phyloP scores from a whole-genome alignment of 2,113 vertebrate species.

The Ahaetulla prasina region DNA sequence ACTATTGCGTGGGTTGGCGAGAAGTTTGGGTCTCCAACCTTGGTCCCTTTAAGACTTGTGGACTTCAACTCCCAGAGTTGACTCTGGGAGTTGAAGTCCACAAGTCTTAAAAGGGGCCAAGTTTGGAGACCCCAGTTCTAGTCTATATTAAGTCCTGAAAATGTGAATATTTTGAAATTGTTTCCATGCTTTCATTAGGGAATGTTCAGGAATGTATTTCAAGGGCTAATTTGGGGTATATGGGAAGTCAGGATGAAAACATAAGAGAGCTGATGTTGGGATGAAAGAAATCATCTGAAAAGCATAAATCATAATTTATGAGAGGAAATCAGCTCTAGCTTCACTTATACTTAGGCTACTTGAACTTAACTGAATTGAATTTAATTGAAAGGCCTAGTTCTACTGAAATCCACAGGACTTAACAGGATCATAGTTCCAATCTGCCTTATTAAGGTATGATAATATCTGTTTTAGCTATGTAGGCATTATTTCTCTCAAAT shows the following conservation, averaged over 20 bases:
- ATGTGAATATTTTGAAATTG: background rate
- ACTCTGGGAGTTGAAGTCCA: too few relatives aligned
- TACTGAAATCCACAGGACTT: background rate
- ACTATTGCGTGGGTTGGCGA: too few relatives aligned
- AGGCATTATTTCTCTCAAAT: background rate
- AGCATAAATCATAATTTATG: background rate
- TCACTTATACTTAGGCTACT: background rate
- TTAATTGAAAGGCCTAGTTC: background rate
- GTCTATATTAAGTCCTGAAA: too few relatives aligned
- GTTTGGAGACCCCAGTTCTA: too few relatives aligned
- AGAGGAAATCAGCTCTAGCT: background rate
- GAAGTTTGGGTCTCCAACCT: too few relatives aligned
- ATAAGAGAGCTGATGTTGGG: background rate
- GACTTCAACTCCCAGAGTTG: too few relatives aligned
- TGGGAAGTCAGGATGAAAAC: background rate
- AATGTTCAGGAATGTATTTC: background rate
- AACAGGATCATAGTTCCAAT: background rate
- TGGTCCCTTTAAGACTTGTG: too few relatives aligned
- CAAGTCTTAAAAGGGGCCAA: too few relatives aligned
- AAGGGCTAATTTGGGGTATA: background rate
- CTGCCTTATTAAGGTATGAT: background rate
- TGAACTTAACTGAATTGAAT: too few relatives aligned
- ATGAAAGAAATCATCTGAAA: background rate
- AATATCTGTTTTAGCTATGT: too few relatives aligned
- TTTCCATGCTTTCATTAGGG: background rate